Evolutionary conservation across 2,797 vertebrate species (phyloP).

Genomic region (Pelodytes ibericus): DNA sequence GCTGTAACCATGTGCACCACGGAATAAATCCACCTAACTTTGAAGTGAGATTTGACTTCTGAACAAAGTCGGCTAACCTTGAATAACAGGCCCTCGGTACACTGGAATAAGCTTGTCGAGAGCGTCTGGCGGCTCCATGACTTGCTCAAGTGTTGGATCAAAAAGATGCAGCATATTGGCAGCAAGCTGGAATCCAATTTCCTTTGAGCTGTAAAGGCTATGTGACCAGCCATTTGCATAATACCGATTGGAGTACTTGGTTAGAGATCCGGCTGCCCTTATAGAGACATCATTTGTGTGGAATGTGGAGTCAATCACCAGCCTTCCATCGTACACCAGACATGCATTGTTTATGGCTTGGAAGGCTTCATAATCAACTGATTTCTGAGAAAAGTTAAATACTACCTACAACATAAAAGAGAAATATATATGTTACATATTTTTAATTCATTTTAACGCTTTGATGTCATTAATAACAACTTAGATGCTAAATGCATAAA

Average conservation of each 20-base stretch:
- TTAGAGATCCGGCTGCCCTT: conserved; percentile 84
- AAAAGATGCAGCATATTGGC: conserved; percentile 77
- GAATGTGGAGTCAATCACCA: conserved; percentile 82
- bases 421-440: not conserved
- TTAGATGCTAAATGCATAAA: too few relatives aligned
- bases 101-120: conserved; percentile 74
- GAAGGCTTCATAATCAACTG: conserved; percentile 82
- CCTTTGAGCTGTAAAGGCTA: conserved; percentile 81
- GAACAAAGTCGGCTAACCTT: conserved; percentile 71
- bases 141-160: conserved; percentile 74
- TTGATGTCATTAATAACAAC: too few relatives aligned
- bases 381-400: conserved; percentile 80
- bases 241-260: conserved; percentile 84
- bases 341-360: conserved; percentile 78
- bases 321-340: conserved; percentile 84
- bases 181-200: conserved; percentile 87
- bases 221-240: conserved; percentile 80
- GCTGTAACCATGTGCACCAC: too few relatives aligned
- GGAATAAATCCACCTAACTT: too few relatives aligned
- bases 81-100: conserved; percentile 80
- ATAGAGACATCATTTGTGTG: conserved; percentile 80
- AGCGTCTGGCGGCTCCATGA: conserved; percentile 54
- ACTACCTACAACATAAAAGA: conserved; percentile 75
- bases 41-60: not conserved
- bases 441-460: too few relatives aligned